A percentile compares a stretch with the other conserved stretches of the same genome.
Conservation (phyloP, 2,888 invertebrate genomes). For the Trissolcus japonicus region DNA sequence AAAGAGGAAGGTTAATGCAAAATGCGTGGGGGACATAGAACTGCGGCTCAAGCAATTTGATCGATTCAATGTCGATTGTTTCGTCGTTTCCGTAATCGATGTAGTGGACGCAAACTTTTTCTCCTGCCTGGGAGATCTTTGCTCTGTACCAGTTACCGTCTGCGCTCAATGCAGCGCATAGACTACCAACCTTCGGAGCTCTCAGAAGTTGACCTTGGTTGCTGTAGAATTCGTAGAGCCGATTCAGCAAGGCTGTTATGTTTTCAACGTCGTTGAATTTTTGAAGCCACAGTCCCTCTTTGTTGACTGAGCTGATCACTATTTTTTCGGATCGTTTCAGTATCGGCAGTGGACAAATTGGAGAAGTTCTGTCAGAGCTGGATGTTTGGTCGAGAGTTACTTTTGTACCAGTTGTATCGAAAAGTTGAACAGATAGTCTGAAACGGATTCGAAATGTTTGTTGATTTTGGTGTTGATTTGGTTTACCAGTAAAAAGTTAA, state of each 20-base stretch:
- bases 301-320: slow-evolving; percentile 79
- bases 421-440: slow-evolving; percentile 83
- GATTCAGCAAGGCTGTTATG: slow-evolving; percentile 76
- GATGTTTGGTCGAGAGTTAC: slow-evolving; percentile 64
- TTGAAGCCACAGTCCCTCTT: slow-evolving; percentile 82
- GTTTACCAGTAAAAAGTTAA: background rate
- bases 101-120: slow-evolving; percentile 78
- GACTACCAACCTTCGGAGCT: slow-evolving; percentile 77
- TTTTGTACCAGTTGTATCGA: slow-evolving; percentile 74
- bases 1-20: slow-evolving; percentile 68
- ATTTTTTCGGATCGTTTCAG: slow-evolving; percentile 80
- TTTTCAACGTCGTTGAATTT: slow-evolving; percentile 76
- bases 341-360: slow-evolving; percentile 82
- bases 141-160: slow-evolving; percentile 87
- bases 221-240: slow-evolving; percentile 80
- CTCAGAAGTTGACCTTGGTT: slow-evolving; percentile 77
- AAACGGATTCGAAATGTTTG: background rate
- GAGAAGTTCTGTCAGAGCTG: slow-evolving; percentile 73
- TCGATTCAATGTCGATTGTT: slow-evolving; percentile 75
- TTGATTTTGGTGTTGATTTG: background rate
- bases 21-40: slow-evolving; percentile 69
- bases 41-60: slow-evolving; percentile 73
- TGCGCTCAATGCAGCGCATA: slow-evolving; percentile 82
- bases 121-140: slow-evolving; percentile 75
- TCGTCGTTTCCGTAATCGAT: slow-evolving; percentile 86